These are phyloP conservation scores for Ochropleura leucogaster DNA, from an alignment of 2,888 invertebrate species.

Conservation along the genomic window DNA sequence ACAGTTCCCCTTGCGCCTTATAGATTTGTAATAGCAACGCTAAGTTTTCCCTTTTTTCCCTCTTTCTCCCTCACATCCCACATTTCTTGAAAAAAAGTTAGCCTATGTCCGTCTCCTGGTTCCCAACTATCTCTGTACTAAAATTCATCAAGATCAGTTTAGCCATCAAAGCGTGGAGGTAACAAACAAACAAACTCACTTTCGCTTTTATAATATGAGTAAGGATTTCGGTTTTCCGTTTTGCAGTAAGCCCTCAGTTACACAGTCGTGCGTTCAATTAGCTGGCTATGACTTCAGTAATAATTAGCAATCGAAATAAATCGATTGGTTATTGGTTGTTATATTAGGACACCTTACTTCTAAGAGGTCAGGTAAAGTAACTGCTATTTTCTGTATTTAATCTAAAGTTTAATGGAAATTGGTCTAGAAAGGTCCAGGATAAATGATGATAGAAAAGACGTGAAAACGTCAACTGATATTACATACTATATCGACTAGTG, in stretches of 20 bases:
- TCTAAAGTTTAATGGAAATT: neutral
- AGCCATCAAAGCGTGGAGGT: too few relatives aligned
- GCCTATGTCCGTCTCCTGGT: too few relatives aligned
- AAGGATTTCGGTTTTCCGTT: neutral
- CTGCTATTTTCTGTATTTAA: constrained; percentile 2
- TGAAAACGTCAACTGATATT: neutral
- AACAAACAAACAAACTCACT: too few relatives aligned
- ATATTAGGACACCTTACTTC: constrained; percentile 33
- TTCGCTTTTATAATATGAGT: too few relatives aligned
- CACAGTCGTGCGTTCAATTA: constrained; percentile 37
- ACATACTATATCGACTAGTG: neutral
- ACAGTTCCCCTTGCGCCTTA: too few relatives aligned
- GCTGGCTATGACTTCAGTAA: neutral
- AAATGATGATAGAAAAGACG: neutral
- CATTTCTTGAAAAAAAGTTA: too few relatives aligned
- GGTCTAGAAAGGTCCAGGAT: neutral
- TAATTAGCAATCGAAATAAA: constrained; percentile 35
- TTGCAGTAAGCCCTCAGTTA: constrained; percentile 6
- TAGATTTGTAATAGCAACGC: too few relatives aligned
- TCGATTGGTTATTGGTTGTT: neutral
- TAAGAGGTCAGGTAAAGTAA: constrained; percentile 12
- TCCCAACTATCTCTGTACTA: too few relatives aligned
- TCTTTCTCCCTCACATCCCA: too few relatives aligned
- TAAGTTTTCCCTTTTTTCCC: too few relatives aligned
- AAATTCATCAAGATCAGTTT: too few relatives aligned